A percentile compares a stretch with the other conserved stretches of the same genome.
These are phyloP conservation scores for Portunus trituberculatus DNA, from an alignment of 1,140 invertebrate genomes.

Conservation along the genomic window DNA sequence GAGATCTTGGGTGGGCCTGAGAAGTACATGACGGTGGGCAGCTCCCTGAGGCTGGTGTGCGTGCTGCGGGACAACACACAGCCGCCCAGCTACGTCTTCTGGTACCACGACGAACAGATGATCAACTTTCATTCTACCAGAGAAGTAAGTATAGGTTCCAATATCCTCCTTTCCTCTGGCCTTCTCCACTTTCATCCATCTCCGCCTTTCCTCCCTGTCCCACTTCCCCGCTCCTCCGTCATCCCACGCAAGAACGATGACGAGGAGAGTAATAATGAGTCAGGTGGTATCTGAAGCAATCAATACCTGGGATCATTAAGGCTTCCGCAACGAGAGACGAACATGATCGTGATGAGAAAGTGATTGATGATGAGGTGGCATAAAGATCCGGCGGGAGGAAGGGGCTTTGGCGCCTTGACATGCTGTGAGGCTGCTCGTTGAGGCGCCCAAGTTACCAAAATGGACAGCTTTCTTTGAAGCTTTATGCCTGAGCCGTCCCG, in stretches of 20 bases:
- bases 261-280: background rate
- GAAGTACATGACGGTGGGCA: slow-evolving; percentile 79
- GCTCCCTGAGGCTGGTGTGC: slow-evolving; percentile 79
- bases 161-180: background rate
- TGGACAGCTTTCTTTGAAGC: background rate
- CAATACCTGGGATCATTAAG: background rate
- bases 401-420: background rate
- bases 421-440: background rate
- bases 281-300: background rate
- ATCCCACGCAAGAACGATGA: background rate
- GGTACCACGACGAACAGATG: slow-evolving; percentile 92
- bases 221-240: background rate
- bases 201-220: background rate
- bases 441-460: background rate
- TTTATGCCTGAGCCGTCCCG: background rate
- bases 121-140: slow-evolving; percentile 91
- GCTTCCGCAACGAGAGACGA: background rate
- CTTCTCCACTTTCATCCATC: background rate
- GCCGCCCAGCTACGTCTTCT: slow-evolving; percentile 80
- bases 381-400: background rate
- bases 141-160: slow-evolving; percentile 76
- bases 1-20: slow-evolving; percentile 79
- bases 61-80: slow-evolving; percentile 78
- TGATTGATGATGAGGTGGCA: background rate
- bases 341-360: slow-evolving; percentile 9